A percentile compares a stretch with the other conserved stretches of the same genome.
phyloP scores from a whole-genome alignment of 2,888 invertebrate genomes.

The Pterostichus madidus region DNA sequence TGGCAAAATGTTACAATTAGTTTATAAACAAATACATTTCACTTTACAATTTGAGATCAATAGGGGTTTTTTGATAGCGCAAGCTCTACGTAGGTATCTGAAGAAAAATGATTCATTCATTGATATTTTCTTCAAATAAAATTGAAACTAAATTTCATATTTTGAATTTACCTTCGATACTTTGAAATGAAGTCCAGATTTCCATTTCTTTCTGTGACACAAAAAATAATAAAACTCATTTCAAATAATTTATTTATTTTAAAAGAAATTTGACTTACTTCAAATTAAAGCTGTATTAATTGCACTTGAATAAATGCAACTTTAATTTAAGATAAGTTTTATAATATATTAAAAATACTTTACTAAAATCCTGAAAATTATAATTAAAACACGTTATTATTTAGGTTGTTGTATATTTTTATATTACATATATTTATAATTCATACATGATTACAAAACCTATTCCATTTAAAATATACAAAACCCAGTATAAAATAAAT shows the following conservation, averaged over 20 bases:
- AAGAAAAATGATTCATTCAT: neutral
- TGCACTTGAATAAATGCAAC: neutral
- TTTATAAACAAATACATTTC: conserved; percentile 11
- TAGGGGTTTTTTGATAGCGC: neutral
- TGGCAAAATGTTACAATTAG: neutral
- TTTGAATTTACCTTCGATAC: neutral
- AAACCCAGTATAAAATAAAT: conserved; percentile 65
- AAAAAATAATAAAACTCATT: neutral
- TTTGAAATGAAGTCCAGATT: neutral
- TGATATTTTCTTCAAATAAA: neutral
- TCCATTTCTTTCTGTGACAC: neutral
- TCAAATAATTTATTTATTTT: conserved; percentile 40
- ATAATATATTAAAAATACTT: conserved; percentile 26
- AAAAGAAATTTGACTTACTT: neutral
- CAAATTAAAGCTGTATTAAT: neutral
- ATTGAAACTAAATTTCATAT: no score
- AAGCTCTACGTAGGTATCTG: neutral
- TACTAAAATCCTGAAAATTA: conserved; percentile 6
- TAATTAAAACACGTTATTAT: conserved; percentile 45
- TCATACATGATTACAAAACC: conserved; percentile 65
- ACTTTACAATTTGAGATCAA: neutral
- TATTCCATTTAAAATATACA: conserved; percentile 64
- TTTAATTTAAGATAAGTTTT: neutral
- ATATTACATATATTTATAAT: conserved; percentile 65
- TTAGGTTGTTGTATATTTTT: conserved; percentile 63